Conservation (phyloP, 1,140 invertebrate genomes). For the Zaprionus ornatus region DNA sequence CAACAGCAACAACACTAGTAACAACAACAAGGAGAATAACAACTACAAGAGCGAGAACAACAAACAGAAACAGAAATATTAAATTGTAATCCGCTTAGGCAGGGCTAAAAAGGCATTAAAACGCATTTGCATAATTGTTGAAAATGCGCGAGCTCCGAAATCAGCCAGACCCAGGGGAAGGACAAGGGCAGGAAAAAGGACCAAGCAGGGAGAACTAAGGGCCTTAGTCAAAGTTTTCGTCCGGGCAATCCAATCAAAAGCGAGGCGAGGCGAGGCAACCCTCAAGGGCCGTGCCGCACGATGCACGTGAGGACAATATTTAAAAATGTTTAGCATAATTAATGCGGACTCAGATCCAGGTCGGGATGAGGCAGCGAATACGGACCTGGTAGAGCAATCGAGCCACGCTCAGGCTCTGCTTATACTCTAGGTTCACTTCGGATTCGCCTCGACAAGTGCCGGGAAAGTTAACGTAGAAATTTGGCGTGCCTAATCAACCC, state of each 20-base stretch:
- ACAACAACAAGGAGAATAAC: conserved; percentile 16
- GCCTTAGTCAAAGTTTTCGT: conserved; percentile 41
- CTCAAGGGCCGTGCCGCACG: conserved; percentile 55
- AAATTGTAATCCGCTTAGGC: conserved; percentile 84
- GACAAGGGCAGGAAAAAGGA: conserved; percentile 19
- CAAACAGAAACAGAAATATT: conserved; percentile 83
- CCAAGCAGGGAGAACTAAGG: conserved; percentile 1
- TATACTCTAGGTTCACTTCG: background rate
- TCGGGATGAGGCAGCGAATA: background rate
- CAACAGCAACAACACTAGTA: conserved; percentile 34
- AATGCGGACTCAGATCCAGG: conserved; percentile 47
- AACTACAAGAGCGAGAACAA: conserved; percentile 57
- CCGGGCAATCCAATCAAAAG: conserved; percentile 73
- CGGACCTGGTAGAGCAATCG: background rate
- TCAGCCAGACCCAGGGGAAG: conserved; percentile 32
- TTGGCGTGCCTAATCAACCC: conserved; percentile 82
- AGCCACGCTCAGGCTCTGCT: background rate
- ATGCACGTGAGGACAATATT: conserved; percentile 83
- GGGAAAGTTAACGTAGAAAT: conserved; percentile 62
- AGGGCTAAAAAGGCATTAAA: conserved; percentile 80
- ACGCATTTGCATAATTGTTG: conserved; percentile 82
- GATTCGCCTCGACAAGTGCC: conserved; percentile 53
- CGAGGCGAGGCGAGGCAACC: conserved; percentile 49
- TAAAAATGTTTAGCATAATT: conserved; percentile 84
- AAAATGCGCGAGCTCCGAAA: conserved; percentile 46